Evolutionary conservation across 2,113 vertebrate genomes (phyloP).

Genomic region (Rynchops niger): DNA sequence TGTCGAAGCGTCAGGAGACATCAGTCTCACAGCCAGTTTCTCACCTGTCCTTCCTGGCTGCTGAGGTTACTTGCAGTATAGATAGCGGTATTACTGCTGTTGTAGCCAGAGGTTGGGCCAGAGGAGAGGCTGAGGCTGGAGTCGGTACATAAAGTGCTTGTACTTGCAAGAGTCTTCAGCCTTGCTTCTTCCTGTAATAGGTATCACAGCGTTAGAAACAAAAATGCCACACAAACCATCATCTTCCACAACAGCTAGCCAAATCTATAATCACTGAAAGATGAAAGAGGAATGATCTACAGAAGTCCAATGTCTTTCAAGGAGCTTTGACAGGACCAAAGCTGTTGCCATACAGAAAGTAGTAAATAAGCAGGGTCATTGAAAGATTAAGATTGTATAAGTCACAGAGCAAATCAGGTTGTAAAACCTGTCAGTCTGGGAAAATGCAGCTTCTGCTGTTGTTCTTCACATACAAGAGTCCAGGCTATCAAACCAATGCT

Average conservation of each 20-base stretch:
- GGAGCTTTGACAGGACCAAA: not conserved
- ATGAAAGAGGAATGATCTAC: not conserved
- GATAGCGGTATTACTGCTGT: slow-evolving; percentile 83
- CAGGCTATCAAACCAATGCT: not conserved
- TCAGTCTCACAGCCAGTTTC: not conserved
- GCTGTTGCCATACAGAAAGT: not conserved
- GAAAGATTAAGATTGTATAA: not conserved
- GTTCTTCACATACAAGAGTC: not conserved
- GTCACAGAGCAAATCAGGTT: not conserved
- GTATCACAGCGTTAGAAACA: not conserved
- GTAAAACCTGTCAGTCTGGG: not conserved
- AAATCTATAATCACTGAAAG: not conserved
- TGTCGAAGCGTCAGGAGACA: not conserved
- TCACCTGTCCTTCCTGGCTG: slow-evolving; percentile 76
- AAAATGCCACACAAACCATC: not conserved
- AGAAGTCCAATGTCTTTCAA: not conserved
- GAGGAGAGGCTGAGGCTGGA: slow-evolving; percentile 92
- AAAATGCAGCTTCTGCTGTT: not conserved
- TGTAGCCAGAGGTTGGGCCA: slow-evolving; percentile 92
- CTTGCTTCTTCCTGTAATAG: slow-evolving; percentile 84
- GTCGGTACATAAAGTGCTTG: slow-evolving; percentile 86
- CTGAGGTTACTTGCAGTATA: slow-evolving; percentile 63
- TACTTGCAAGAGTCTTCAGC: slow-evolving; percentile 81
- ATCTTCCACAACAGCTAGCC: not conserved
- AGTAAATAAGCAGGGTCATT: not conserved